A percentile compares a stretch with the other conserved stretches of the same genome.
Evolutionary conservation across 2,113 vertebrate species (phyloP).

Genomic region (Telmatochromis brichardi): DNA sequence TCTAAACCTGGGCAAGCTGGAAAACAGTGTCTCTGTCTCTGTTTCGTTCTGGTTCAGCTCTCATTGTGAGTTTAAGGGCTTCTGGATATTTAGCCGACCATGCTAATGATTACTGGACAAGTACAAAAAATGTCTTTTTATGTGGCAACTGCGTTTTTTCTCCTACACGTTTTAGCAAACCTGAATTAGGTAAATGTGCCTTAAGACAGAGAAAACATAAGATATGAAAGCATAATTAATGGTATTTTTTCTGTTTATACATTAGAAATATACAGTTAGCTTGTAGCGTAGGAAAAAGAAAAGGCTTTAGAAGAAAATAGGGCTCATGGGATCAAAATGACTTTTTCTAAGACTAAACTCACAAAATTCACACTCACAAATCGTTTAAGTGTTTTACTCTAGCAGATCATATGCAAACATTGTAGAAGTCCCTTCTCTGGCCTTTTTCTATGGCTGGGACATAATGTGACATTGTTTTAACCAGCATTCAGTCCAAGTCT

Average conservation of each 20-base stretch:
- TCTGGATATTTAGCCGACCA: not conserved
- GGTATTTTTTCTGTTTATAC: not conserved
- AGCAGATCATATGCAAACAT: not conserved
- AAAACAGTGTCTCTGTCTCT: constrained; percentile 1
- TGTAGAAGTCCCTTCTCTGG: not conserved
- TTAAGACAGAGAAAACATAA: not conserved
- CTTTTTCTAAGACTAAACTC: not conserved
- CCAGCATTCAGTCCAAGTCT: not conserved
- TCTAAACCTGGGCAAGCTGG: constrained; percentile 24
- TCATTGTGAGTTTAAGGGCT: not conserved
- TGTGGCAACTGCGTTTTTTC: not conserved
- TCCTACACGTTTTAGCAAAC: not conserved
- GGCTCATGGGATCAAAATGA: not conserved
- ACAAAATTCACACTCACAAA: not conserved
- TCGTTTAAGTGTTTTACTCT: not conserved
- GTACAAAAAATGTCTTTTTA: not conserved
- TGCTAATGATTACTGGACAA: not conserved
- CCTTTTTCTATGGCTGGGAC: not conserved
- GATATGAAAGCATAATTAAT: not conserved
- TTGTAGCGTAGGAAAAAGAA: not conserved
- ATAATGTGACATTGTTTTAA: not conserved
- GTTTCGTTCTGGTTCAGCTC: not conserved
- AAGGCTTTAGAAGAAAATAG: not conserved
- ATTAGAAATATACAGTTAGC: not conserved
- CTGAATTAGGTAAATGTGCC: not conserved